Base-by-base conservation (phyloP, 2,113 vertebrate genomes). In the Alethe diademata region DNA sequence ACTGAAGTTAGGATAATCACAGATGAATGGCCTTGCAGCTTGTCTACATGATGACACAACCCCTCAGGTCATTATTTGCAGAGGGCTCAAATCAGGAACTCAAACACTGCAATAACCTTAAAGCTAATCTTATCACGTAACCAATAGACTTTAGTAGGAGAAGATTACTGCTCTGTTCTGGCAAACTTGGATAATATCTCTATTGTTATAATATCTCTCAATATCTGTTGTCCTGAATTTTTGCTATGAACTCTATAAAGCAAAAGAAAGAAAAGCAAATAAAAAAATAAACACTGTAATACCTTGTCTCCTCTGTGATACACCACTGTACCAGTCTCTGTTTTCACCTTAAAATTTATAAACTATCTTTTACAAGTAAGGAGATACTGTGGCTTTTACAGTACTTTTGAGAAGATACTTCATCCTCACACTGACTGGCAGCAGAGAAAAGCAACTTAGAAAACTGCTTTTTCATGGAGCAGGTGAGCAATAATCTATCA, bases 51-150 rank as follows among this genome's bases (percentile, higher is more conserved):
- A 92, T 50, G 66, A 79, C 66, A 93, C 74, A 93, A 19, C 7
- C 66, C 78, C 48, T 82, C 56, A 76, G 65, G 84, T 94, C 80
- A 51, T 84, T 89, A 92, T 91, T 92, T 94, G 42, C 54, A 88
- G 48, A 91, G 40, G 40, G 25, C 25, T 90, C 62, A 70, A 85
- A 50, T 86, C 74, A 90, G 53, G 78, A 93, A 45, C 50, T 72
- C 66, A 86, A 64, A 90, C 4, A 58, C 14, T 73, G 73, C 74
- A 85, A 76, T 62, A 65, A 69, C 29, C 45, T 90, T 88, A 87
- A 85, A 88, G 48, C 8, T 94, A 90, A 90, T 89, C 70, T 94
- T 82, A 69, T 86, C 58, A 57, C 6, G 8, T 69, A 90, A 61
- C 58, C 53, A 51, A 67, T 14, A 90, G 57, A 90, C 12, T 85